Conservation (phyloP, 92 coral and sea anemone species). For the Metridium senile region DNA sequence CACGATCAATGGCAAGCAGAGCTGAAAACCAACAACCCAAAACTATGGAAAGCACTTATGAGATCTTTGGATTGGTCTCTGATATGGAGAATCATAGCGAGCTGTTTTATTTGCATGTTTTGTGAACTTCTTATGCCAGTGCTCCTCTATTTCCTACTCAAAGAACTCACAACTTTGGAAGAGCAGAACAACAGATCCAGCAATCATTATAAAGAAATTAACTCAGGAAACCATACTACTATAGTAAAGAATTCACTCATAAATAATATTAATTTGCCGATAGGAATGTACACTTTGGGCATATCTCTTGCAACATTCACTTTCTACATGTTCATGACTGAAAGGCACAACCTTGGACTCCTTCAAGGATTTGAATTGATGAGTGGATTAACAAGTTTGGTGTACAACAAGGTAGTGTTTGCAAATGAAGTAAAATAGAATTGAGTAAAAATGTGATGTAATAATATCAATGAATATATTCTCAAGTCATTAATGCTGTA, state of each 20-base stretch:
- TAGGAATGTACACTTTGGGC: neutral
- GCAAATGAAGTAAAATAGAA: neutral
- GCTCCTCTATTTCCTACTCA: neutral
- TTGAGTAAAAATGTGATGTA: neutral
- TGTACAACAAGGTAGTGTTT: slow-evolving; percentile 9
- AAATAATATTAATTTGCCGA: neutral
- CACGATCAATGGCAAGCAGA: neutral
- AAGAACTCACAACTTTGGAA: neutral
- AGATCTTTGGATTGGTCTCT: neutral
- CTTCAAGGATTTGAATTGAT: neutral
- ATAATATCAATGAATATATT: neutral
- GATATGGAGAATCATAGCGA: neutral
- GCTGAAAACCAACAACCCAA: neutral
- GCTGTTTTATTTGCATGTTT: neutral
- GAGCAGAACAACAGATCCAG: neutral
- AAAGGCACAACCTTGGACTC: neutral
- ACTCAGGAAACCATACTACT: neutral
- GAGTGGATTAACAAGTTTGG: slow-evolving; percentile 1
- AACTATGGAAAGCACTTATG: slow-evolving; percentile 11
- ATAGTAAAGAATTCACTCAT: neutral
- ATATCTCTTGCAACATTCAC: neutral
- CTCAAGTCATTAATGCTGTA: too few relatives aligned
- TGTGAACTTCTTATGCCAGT: slow-evolving; percentile 2
- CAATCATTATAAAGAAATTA: too few relatives aligned
- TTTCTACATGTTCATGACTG: neutral